Base-by-base conservation (phyloP, 2,113 vertebrate genomes). In the Dasyornis broadbenti region DNA sequence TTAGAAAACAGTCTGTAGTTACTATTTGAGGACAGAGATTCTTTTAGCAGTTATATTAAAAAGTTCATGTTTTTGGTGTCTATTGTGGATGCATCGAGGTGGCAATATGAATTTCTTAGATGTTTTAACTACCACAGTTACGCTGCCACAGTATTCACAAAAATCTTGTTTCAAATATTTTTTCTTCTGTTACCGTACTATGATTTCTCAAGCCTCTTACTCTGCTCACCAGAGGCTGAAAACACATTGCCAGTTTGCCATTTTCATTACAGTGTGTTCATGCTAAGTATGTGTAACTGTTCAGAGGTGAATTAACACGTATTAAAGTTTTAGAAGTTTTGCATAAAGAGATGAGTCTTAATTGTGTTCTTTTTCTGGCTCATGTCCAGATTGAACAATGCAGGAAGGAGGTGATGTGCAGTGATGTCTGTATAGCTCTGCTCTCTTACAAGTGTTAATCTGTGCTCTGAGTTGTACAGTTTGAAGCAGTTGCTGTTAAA, bases 311-410 rank as follows among this genome's bases (percentile, higher is more conserved):
- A 80, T 66, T 82, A 93, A 72, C 54, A 45, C 33, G 7, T 72
- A 93, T 93, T 96, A 85, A 90, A 92, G 42, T 54, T 92, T 56
- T 39, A 69, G 57, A 76, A 82, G 57, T 94, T 95, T 94, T 82
- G 70, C 71, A 81, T 61, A 92, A 56, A 56, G 39, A 70, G 24
- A 7, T 12, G 11, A 42, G 52, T 64, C 53, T 69, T 33, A 17
- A 10, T 50, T 49, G 57, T 37, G 20, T 65, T 82, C 3, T 87
- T 84, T 61, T 80, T 53, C 39, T 68, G 22, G 35, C 59, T 53
- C 2, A 0, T 44, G 33, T 40, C 35, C 22, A 31, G 19, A 40
- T 26, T 21, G 2, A 71, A 44, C 70, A 40, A 19, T 15, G 16
- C 7, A 7, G 47, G 35, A 26, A 47, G 1, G 11, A 37, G 26